Conservation (phyloP, 1,140 invertebrate species). For the Cherax destructor region DNA sequence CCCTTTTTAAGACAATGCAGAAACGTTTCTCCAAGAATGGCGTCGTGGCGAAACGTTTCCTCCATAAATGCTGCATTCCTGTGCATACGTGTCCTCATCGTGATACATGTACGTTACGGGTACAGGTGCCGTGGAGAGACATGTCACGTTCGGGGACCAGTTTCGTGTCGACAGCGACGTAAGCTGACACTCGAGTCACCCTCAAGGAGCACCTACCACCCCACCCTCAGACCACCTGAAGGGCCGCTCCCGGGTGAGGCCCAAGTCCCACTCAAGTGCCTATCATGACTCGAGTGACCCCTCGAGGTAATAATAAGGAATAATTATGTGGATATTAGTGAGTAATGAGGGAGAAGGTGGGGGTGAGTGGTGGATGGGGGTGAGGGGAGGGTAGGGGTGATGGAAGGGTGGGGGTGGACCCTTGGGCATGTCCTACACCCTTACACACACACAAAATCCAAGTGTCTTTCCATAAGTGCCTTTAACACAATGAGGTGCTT, state of each 20-base stretch:
- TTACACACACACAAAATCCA: background rate
- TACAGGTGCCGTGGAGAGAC: background rate
- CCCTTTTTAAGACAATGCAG: no score
- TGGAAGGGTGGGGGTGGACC: background rate
- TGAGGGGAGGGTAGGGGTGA: background rate
- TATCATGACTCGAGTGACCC: background rate
- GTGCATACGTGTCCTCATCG: no score
- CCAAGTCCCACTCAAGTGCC: background rate
- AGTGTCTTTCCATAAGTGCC: no score
- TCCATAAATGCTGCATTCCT: no score
- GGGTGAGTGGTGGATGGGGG: no score
- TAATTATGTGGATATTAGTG: conserved; percentile 16
- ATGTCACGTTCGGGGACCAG: background rate
- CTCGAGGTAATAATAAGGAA: conserved; percentile 16
- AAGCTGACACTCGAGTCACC: background rate
- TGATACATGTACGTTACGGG: background rate
- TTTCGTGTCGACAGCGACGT: background rate
- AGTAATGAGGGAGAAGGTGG: background rate
- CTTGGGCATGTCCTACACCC: background rate
- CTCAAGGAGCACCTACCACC: background rate
- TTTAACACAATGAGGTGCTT: no score
- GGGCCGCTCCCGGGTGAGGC: background rate
- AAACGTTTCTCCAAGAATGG: no score
- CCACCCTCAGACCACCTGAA: conserved; percentile 5
- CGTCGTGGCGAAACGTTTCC: no score